A percentile compares a stretch with the other conserved stretches of the same genome.
Evolutionary conservation across 2,113 vertebrate genomes (phyloP).

Genomic region (Propithecus coquereli): DNA sequence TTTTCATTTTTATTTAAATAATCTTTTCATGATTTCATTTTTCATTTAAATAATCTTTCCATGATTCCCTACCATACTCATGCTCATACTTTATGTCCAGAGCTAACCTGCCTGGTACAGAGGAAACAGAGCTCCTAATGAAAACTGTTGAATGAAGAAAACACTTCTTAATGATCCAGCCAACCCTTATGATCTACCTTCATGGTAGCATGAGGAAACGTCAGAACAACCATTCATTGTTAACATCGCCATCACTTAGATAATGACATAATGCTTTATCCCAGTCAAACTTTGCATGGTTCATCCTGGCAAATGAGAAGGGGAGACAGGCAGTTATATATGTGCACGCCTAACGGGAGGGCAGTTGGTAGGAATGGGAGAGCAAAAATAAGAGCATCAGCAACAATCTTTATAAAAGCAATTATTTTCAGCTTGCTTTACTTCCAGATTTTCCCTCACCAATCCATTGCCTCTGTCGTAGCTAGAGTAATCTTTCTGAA

Average conservation of each 20-base stretch:
- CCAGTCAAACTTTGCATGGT: background rate
- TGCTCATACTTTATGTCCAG: background rate
- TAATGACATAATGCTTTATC: background rate
- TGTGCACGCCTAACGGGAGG: no score
- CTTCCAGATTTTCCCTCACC: background rate
- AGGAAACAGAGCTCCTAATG: background rate
- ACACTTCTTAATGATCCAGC: rapidly evolving
- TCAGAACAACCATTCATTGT: background rate
- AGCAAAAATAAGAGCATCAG: background rate
- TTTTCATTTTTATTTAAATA: no score
- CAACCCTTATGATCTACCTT: background rate
- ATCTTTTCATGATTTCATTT: no score
- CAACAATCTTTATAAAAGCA: background rate
- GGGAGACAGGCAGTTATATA: background rate
- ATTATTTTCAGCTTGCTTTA: background rate
- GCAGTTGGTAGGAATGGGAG: background rate
- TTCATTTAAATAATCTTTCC: no score
- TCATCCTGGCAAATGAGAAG: background rate
- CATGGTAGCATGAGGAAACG: background rate
- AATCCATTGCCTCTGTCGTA: background rate
- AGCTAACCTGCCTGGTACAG: background rate
- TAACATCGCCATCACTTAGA: background rate
- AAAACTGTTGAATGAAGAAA: background rate
- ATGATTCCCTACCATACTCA: no score
- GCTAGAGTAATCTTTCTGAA: background rate